Evolutionary conservation across 2,888 invertebrate species (phyloP), one percentile per base, ranked within the genome.

Genomic region (Pilophorus perplexus): DNA sequence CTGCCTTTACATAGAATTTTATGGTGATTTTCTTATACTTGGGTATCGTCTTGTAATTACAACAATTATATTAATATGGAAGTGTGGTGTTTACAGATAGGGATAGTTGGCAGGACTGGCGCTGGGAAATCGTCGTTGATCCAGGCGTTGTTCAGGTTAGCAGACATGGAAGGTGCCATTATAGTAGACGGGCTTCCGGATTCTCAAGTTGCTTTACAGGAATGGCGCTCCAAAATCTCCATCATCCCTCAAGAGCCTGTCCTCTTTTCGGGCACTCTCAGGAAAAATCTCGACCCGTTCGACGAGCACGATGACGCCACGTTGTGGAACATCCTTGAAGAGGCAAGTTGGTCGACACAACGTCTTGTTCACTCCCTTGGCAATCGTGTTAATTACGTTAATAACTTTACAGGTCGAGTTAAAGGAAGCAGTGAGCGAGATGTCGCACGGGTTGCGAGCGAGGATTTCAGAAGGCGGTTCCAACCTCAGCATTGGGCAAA

Each of bases 281-380:
- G 95, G 2, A 86, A 87, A 74, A 95, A 95, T 79, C 80, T 95
- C 67, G 94, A 94, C 79, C 94, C 94, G 1, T 93, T 93, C 76
- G 84, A 87, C 69, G 85, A 87, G 74, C 88, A 87, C 74, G 80
- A 83, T 0, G 94, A 94, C 73, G 82, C 83, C n/a, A 83, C 86
- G 67, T 78, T 95, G 1, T 94, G 94, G 93, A 81, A 84, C 68
- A 91, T 90, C 0, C 77, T 95, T 25, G 90, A 91, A 72, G 89
- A 93, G 78, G 87, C 86, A n/a, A n/a, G n/a, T n/a, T 3, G n/a
- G 3, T 2, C 3, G 2, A 22, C 46, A 22, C 3, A 20, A n/a
- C n/a, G n/a, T n/a, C n/a, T n/a, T n/a, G n/a, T n/a, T n/a, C n/a
- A n/a, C n/a, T n/a, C n/a, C n/a, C n/a, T n/a, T n/a, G n/a, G n/a